Evolutionary conservation across 2,113 vertebrate genomes (phyloP).

Genomic region (Smithornis capensis): DNA sequence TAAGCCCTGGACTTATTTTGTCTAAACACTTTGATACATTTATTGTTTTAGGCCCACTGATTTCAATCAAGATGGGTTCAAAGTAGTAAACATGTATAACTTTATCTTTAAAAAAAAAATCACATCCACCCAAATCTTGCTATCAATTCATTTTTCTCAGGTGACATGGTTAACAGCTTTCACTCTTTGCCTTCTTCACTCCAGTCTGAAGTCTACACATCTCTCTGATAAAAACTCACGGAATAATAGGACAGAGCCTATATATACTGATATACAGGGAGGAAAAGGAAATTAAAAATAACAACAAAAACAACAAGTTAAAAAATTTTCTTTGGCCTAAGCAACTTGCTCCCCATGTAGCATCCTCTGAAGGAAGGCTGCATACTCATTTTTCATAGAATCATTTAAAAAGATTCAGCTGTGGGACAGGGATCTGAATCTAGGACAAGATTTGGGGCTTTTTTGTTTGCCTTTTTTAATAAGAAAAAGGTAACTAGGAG

Average conservation of each 20-base stretch:
- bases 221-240: neutral
- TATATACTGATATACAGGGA: neutral
- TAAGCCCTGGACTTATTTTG: neutral
- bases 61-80: neutral
- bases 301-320: fast-evolving
- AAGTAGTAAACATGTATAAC: neutral
- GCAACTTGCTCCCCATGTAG: neutral
- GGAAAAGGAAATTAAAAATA: neutral
- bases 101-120: neutral
- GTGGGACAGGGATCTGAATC: neutral
- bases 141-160: neutral
- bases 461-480: neutral
- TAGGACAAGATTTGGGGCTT: neutral
- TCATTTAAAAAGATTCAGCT: neutral
- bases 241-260: neutral
- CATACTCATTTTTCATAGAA: neutral
- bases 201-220: neutral
- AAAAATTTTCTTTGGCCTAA: neutral
- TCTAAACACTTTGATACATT: neutral
- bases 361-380: neutral
- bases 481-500: neutral
- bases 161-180: neutral
- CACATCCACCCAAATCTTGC: neutral
- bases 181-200: neutral
- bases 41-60: neutral